Evolutionary conservation across 1,140 invertebrate species (phyloP).

Genomic region (Caerostris darwini): DNA sequence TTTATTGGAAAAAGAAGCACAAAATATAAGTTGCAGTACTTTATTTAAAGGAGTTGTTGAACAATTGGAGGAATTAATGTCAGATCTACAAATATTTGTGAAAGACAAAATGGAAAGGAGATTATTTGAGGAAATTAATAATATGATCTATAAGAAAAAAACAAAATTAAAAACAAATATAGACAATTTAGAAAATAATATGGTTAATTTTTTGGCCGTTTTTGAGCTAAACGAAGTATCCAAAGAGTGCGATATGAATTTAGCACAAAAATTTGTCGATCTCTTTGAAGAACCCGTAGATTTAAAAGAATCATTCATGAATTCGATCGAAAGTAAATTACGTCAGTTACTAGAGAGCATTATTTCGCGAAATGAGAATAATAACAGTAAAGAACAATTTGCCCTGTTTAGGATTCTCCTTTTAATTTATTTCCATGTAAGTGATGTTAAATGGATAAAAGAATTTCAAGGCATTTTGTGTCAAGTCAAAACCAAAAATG

Average conservation of each 20-base stretch:
- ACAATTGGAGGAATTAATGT: not conserved
- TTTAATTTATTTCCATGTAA: not conserved
- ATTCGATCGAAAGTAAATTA: no score
- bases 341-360: not conserved
- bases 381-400: not conserved
- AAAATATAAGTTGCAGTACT: not conserved
- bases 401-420: not conserved
- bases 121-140: no score
- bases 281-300: not conserved
- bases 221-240: no score
- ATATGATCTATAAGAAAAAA: no score
- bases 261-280: no score
- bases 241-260: no score
- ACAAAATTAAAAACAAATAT: no score
- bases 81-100: not conserved
- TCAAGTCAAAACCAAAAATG: not conserved
- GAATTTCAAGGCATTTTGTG: not conserved
- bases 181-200: no score
- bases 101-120: no score
- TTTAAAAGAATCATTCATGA: slow-evolving; percentile 44
- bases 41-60: not conserved
- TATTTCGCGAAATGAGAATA: not conserved
- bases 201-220: no score
- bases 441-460: slow-evolving; percentile 42
- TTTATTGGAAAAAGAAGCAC: not conserved